Evolutionary conservation across 2,113 vertebrate species (phyloP), one percentile per base, ranked within the genome.

Genomic region (Gobio gobio): DNA sequence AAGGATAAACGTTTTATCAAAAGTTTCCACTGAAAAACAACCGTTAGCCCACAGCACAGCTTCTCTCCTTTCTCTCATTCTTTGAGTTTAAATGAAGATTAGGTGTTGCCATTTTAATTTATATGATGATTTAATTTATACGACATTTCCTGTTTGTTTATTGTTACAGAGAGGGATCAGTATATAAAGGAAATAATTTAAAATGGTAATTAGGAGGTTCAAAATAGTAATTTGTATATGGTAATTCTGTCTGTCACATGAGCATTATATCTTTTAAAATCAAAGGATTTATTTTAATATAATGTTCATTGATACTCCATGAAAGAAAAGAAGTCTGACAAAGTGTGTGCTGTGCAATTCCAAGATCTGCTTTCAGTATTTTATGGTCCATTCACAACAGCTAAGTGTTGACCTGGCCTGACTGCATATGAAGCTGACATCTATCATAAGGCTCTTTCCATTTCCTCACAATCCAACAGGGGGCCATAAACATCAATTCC

Each of bases 401-500:
- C 59, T 56, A 79, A 56, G 58, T n/a, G 45, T 24, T 63, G 77
- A 40, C 33, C 8, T 75, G 58, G 64, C 40, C n/a, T 54, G 64
- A 78, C 29, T 45, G 64, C n/a, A 78, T 73, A 45, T 83, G 68
- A 86, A 83, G 72, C 81, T 74, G 58, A 74, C 84, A 49, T 87
- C 14, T 29, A 70, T 82, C 56, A 83, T 68, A 74, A 80, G 40
- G 43, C 63, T 77, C 47, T 59, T 86, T 85, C 78, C 45, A 64
- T 85, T 81, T 88, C 59, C 72, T 64, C 61, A 72, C 36, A 78
- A 78, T 79, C 73, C 86, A 82, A 89, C 85, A 86, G 91, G 83
- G 90, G 89, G 82, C 86, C 90, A 90, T 91, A 89, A 91, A 89
- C 85, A 89, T 83, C 85, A 86, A 16, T 89, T 90, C 54, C 86